A percentile compares a stretch with the other conserved stretches of the same genome.
Conservation (phyloP, 2,797 vertebrate species). For the Darevskia nairensis region DNA sequence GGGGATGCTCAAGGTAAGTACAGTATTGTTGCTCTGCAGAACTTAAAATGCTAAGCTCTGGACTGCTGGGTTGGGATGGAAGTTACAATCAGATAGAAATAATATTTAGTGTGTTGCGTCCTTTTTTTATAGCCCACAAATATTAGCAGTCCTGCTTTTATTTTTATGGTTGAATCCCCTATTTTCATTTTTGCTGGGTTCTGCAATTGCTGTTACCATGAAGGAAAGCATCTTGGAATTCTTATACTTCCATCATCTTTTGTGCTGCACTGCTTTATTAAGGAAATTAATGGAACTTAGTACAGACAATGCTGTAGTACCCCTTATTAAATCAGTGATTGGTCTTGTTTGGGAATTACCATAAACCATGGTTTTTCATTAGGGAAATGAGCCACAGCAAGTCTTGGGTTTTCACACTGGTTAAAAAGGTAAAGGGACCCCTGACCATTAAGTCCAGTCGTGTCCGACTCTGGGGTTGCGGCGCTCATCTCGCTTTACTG, state of each 20-base stretch:
- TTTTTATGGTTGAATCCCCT: background rate
- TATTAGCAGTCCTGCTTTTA: background rate
- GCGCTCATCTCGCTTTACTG: no score
- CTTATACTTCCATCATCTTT: background rate
- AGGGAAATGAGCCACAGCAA: background rate
- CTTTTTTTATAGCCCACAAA: background rate
- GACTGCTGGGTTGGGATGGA: background rate
- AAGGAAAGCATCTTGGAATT: background rate
- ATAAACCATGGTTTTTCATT: background rate
- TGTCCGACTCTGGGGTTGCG: no score
- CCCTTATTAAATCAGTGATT: background rate
- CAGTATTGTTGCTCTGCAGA: background rate
- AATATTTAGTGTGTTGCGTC: background rate
- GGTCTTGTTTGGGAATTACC: background rate
- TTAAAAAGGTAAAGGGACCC: no score
- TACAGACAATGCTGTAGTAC: background rate
- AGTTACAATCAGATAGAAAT: background rate
- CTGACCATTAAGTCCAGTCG: no score
- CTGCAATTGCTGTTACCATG: background rate
- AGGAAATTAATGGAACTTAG: background rate
- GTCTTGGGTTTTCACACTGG: no score
- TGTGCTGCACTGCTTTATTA: background rate
- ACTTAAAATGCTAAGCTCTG: background rate
- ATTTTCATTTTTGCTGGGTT: background rate
- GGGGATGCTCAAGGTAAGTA: constrained; percentile 80